Conservation (phyloP, 2,113 vertebrate species). For the Salvelinus fontinalis region DNA sequence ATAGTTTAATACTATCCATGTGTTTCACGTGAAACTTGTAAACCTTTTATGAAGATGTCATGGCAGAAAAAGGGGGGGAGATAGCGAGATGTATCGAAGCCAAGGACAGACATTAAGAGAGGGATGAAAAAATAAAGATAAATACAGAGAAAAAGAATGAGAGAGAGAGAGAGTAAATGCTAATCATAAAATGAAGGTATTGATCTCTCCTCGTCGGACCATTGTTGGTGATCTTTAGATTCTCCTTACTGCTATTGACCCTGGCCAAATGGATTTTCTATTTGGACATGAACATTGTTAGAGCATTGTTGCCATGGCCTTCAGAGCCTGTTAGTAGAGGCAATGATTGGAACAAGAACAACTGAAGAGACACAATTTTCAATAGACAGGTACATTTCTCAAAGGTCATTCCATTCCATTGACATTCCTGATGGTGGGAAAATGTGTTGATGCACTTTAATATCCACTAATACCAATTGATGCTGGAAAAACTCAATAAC, state of each 20-base stretch:
- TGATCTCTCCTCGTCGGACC: conserved; percentile 30
- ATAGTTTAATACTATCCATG: not conserved
- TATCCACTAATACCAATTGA: conserved; percentile 22
- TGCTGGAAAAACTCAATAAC: not conserved
- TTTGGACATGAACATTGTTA: conserved; percentile 36
- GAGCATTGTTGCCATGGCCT: conserved; percentile 27
- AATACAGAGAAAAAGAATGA: not conserved
- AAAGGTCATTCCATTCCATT: not conserved
- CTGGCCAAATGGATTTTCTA: conserved; percentile 49
- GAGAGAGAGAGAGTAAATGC: conserved; percentile 9
- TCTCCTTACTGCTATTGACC: conserved; percentile 31
- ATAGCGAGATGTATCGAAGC: not conserved
- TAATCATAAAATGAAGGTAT: conserved; percentile 51
- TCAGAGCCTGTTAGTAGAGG: conserved; percentile 22
- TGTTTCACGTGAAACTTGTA: not conserved
- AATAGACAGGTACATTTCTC: not conserved
- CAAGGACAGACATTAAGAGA: not conserved
- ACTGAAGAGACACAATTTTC: not conserved
- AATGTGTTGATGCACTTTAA: not conserved
- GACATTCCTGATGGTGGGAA: not conserved
- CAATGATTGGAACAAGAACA: conserved; percentile 4
- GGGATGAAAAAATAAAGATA: not conserved
- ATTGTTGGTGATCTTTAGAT: not conserved
- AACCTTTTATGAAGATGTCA: too few species aligned
- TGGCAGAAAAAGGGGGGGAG: not conserved